phyloP scores from a whole-genome alignment of 2,888 invertebrate species.

The Agrenia bidenticulata region DNA sequence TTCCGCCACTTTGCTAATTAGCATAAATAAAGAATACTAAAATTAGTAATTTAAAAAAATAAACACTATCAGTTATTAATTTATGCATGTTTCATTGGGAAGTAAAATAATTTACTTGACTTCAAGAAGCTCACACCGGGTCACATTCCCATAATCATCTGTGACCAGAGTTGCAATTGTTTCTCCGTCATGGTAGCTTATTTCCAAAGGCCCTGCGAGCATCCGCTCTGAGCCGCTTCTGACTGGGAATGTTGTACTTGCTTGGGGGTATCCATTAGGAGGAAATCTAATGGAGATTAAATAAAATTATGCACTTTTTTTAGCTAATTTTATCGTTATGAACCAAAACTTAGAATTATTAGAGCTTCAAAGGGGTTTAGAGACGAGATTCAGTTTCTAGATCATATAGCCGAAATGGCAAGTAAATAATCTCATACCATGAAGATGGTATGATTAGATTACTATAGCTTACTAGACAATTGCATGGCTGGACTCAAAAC shows the following conservation, averaged over 20 bases:
- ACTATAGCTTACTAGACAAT: too few species aligned
- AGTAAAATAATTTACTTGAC: conserved; percentile 71
- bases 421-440: too few species aligned
- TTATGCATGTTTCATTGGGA: conserved; percentile 2
- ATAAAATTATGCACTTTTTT: too few species aligned
- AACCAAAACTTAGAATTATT: too few species aligned
- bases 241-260: background rate
- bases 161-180: conserved; percentile 74
- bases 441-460: too few species aligned
- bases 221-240: background rate
- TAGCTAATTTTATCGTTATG: too few species aligned
- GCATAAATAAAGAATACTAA: background rate
- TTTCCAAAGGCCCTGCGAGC: conserved; percentile 28
- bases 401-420: too few species aligned
- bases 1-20: conserved; percentile 69
- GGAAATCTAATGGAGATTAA: background rate
- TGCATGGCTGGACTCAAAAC: too few species aligned
- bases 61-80: conserved; percentile 3
- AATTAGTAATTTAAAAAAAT: too few species aligned
- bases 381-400: too few species aligned
- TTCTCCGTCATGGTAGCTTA: conserved; percentile 76
- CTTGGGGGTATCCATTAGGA: background rate
- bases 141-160: conserved; percentile 44
- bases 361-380: too few species aligned
- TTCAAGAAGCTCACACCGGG: conserved; percentile 75